Conservation (phyloP, 2,888 invertebrate species). For the Cryptus armator region DNA sequence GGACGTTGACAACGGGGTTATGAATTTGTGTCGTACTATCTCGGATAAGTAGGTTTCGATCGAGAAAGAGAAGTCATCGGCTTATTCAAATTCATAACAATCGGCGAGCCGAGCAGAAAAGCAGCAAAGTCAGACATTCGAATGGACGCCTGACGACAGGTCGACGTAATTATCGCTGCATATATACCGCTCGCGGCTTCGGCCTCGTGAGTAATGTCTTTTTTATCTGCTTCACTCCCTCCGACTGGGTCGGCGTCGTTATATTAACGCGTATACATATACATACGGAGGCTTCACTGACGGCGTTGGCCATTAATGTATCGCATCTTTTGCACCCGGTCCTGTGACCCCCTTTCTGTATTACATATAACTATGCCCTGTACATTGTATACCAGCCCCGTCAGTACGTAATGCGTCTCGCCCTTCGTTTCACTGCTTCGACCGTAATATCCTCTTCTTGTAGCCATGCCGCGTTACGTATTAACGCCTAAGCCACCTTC, state of each 20-base stretch:
- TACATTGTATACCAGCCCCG: not conserved
- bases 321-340: constrained; percentile 74
- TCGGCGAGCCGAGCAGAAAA: constrained; percentile 35
- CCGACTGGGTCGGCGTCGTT: constrained; percentile 77
- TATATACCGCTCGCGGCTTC: constrained; percentile 39
- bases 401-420: constrained; percentile 8
- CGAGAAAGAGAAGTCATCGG: constrained; percentile 47
- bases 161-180: constrained; percentile 80
- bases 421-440: constrained; percentile 20
- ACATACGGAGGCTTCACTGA: constrained; percentile 46
- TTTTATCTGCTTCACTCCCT: constrained; percentile 80
- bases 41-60: constrained; percentile 14
- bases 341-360: constrained; percentile 55
- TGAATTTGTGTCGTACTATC: constrained; percentile 15
- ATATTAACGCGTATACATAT: constrained; percentile 67
- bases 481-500: constrained; percentile 31
- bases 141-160: constrained; percentile 61
- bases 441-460: constrained; percentile 40
- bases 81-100: constrained; percentile 66
- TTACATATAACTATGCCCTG: constrained; percentile 22
- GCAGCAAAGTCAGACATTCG: constrained; percentile 5
- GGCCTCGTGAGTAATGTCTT: constrained; percentile 83
- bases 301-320: constrained; percentile 80
- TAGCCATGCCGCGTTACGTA: constrained; percentile 13
- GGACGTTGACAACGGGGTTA: constrained; percentile 47